Conservation (phyloP, 1,140 invertebrate genomes). For the Halesus radiatus region DNA sequence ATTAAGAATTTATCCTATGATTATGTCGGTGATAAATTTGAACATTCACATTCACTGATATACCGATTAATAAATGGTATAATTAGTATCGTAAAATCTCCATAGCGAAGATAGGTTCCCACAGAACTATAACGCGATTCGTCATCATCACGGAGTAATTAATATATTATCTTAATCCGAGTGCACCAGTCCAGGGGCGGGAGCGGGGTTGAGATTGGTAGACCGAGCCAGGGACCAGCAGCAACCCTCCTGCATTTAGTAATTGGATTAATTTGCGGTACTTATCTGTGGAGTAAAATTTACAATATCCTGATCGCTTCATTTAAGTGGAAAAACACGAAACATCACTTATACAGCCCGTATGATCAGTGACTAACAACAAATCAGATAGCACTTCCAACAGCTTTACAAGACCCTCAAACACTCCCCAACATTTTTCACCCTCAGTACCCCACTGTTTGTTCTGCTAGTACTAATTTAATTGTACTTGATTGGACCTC, state of each 20-base stretch:
- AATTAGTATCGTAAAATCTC: too few species aligned
- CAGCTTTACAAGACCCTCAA: background rate
- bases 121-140: too few species aligned
- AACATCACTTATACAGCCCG: constrained; percentile 42
- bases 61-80: too few species aligned
- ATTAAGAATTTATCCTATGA: too few species aligned
- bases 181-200: background rate
- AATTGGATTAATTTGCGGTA: constrained; percentile 40
- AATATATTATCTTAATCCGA: constrained; percentile 11
- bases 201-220: background rate
- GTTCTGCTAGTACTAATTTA: background rate
- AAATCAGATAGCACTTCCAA: constrained; percentile 38
- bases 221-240: background rate
- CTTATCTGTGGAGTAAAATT: constrained; percentile 19
- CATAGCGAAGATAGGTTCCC: too few species aligned
- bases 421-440: background rate
- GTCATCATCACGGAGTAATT: background rate
- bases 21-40: too few species aligned
- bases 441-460: background rate
- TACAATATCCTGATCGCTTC: constrained; percentile 39
- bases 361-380: constrained; percentile 44
- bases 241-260: background rate
- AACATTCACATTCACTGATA: too few species aligned
- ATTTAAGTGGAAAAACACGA: constrained; percentile 40
- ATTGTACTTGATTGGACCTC: constrained; percentile 12